Evolutionary conservation across 2,113 vertebrate species (phyloP).

Genomic region (Sminthopsis crassicaudata): DNA sequence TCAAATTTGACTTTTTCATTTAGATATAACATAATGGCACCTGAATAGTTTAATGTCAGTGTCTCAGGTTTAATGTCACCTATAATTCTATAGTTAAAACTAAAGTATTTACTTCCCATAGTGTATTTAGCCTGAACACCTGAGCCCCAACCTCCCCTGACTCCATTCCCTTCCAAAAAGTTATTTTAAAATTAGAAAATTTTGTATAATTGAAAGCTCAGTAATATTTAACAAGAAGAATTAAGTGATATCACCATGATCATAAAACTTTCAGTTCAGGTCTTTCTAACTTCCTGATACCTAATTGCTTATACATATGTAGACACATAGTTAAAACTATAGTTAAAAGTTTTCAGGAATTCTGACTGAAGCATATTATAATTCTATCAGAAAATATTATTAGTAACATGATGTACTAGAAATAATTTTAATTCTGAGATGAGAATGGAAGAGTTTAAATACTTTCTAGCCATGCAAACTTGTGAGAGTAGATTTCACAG

Average conservation of each 20-base stretch:
- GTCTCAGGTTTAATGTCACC: background rate
- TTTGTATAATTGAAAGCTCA: background rate
- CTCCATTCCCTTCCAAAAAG: background rate
- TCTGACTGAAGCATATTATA: background rate
- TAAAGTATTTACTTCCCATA: background rate
- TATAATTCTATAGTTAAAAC: background rate
- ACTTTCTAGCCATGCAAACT: background rate
- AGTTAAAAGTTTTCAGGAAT: background rate
- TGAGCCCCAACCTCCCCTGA: background rate
- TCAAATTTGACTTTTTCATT: background rate
- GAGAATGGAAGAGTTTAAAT: background rate
- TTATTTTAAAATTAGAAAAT: background rate
- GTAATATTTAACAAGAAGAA: background rate
- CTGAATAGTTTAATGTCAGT: background rate
- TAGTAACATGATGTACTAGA: background rate
- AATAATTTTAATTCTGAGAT: background rate
- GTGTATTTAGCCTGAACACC: background rate
- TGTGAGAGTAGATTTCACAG: background rate
- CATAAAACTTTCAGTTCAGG: background rate
- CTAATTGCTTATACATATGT: background rate
- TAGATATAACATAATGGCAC: background rate
- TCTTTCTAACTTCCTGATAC: background rate
- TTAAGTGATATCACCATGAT: background rate
- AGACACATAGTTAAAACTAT: background rate
- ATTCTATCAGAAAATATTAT: background rate